A percentile compares a stretch with the other conserved stretches of the same genome.
Evolutionary conservation across 1,140 invertebrate genomes (phyloP).

Genomic region (Drosophila melanogaster): Release_6_plus_ISO1_MT NT_033779.5:17675501-17676000

Average conservation of each 20-base stretch:
- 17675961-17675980: too few species aligned
- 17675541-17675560: slow-evolving; percentile 14
- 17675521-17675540: slow-evolving; percentile 51
- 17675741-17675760: slow-evolving; percentile 58
- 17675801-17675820: slow-evolving; percentile 63
- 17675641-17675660: slow-evolving; percentile 56
- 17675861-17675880: too few species aligned
- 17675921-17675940: too few species aligned
- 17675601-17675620: slow-evolving; percentile 37
- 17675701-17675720: slow-evolving; percentile 74
- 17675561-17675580: slow-evolving; percentile 39
- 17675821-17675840: slow-evolving; percentile 10
- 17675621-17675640: slow-evolving; percentile 26
- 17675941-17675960: too few species aligned
- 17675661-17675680: slow-evolving; percentile 61
- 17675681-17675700: slow-evolving; percentile 61
- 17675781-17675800: not conserved
- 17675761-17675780: slow-evolving; percentile 18
- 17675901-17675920: not conserved
- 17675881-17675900: not conserved
- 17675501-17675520: slow-evolving; percentile 27
- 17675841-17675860: not conserved
- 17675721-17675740: slow-evolving; percentile 59
- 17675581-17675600: slow-evolving; percentile 54
- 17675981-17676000: too few species aligned